These are phyloP conservation scores for Herpetotheres cachinnans DNA, from an alignment of 2,113 vertebrate genomes.

Conservation along the genomic window DNA sequence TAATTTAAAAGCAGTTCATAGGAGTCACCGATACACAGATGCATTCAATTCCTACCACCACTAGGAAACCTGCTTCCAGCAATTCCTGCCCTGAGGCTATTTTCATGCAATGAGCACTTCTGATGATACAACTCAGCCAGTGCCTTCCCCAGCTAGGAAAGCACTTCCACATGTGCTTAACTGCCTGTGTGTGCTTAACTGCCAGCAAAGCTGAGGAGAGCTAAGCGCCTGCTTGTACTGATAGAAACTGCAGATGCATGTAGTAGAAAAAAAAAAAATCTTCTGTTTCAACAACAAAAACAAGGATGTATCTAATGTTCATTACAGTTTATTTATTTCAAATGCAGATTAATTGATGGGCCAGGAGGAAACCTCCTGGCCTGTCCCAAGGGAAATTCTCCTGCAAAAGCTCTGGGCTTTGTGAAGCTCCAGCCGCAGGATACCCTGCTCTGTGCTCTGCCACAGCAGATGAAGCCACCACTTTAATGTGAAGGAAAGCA, in stretches of 20 bases:
- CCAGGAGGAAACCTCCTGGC: background rate
- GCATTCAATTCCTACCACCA: background rate
- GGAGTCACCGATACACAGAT: background rate
- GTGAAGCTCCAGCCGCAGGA: background rate
- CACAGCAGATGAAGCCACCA: background rate
- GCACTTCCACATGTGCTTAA: background rate
- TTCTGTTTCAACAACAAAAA: background rate
- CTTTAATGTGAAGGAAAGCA: background rate
- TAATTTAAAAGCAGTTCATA: background rate
- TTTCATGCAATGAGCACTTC: background rate
- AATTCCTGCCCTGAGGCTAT: background rate
- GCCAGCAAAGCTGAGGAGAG: background rate
- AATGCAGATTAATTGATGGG: accelerated
- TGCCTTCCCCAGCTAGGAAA: background rate
- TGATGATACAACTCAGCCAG: background rate
- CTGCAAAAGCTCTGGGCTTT: background rate
- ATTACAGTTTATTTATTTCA: background rate
- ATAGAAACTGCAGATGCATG: accelerated
- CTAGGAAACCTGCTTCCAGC: background rate
- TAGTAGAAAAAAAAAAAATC: accelerated
- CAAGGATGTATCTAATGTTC: background rate
- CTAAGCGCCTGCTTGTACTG: too few species aligned
- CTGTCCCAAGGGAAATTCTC: background rate
- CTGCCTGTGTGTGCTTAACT: background rate
- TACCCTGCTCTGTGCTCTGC: too few species aligned